Percentiles rank a stretch among this genome's conserved stretches.
Conservation (phyloP, 2,888 invertebrate species). For the Phasia obesa region DNA sequence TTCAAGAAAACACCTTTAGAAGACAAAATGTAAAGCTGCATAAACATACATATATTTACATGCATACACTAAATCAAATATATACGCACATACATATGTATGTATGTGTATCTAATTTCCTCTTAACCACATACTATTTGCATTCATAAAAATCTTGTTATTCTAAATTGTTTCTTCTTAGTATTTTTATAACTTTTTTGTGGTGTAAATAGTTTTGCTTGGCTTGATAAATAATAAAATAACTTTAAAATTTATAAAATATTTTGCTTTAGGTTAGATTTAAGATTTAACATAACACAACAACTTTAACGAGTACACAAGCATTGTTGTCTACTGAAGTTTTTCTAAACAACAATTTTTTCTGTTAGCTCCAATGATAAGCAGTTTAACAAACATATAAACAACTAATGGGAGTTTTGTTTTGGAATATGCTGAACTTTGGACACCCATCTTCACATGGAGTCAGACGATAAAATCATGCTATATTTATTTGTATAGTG, state of each 20-base stretch:
- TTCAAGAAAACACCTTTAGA: constrained; percentile 37
- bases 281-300: constrained; percentile 41
- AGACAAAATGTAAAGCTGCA: neutral
- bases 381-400: neutral
- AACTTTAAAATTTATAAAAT: constrained; percentile 48
- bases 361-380: constrained; percentile 26
- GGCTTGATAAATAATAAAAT: constrained; percentile 46
- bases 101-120: neutral
- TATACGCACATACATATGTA: neutral
- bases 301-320: constrained; percentile 8
- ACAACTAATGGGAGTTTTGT: neutral
- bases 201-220: constrained; percentile 54
- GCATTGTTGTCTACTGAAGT: neutral
- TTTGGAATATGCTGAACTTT: too few species aligned
- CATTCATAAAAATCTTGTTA: constrained; percentile 43
- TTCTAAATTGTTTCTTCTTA: constrained; percentile 36
- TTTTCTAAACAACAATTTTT: constrained; percentile 13
- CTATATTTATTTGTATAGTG: too few species aligned
- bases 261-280: constrained; percentile 48
- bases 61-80: too few species aligned
- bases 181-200: constrained; percentile 25
- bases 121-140: constrained; percentile 24
- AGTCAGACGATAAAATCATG: too few species aligned
- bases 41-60: neutral
- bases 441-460: neutral